A percentile compares a stretch with the other conserved stretches of the same genome.
Evolutionary conservation across 2,888 invertebrate genomes (phyloP).

Genomic region (Achlya flavicornis): DNA sequence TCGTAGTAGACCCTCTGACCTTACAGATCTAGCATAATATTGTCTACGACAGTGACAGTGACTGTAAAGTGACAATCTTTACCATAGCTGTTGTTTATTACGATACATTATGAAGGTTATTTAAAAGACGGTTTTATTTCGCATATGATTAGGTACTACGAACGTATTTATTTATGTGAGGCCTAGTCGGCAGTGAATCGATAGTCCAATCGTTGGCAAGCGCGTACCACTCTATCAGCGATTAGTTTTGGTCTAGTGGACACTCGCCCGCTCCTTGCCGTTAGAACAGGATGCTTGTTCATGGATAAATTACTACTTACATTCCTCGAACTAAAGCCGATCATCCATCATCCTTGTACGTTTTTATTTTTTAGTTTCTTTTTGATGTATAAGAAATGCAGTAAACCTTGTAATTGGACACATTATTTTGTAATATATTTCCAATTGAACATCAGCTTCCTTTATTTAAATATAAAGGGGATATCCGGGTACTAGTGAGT

Average conservation of each 20-base stretch:
- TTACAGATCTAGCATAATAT: not conserved
- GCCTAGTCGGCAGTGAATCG: conserved; percentile 61
- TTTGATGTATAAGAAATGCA: conserved; percentile 12
- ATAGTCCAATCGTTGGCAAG: conserved; percentile 76
- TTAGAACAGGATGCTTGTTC: conserved; percentile 47
- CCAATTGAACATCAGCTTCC: not conserved
- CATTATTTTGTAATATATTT: not conserved
- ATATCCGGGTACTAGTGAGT: conserved; percentile 32
- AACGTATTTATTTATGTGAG: conserved; percentile 31
- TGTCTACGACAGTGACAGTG: too few species aligned
- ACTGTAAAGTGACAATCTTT: not conserved
- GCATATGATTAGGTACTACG: conserved; percentile 27
- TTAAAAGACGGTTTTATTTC: conserved; percentile 18
- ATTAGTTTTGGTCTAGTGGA: conserved; percentile 80
- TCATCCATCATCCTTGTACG: conserved; percentile 22
- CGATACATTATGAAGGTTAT: too few species aligned
- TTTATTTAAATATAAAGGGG: conserved; percentile 16
- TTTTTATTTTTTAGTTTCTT: conserved; percentile 24
- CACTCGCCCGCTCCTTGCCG: conserved; percentile 64
- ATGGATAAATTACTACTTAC: conserved; percentile 57
- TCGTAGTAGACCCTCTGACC: too few species aligned
- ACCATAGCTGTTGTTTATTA: not conserved
- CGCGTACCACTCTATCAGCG: conserved; percentile 79
- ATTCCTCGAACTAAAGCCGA: conserved; percentile 25
- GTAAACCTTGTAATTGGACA: not conserved